Percentiles rank a stretch among this genome's conserved stretches.
Evolutionary conservation across 2,888 invertebrate species (phyloP).

Genomic region (Drosophila falleni): DNA sequence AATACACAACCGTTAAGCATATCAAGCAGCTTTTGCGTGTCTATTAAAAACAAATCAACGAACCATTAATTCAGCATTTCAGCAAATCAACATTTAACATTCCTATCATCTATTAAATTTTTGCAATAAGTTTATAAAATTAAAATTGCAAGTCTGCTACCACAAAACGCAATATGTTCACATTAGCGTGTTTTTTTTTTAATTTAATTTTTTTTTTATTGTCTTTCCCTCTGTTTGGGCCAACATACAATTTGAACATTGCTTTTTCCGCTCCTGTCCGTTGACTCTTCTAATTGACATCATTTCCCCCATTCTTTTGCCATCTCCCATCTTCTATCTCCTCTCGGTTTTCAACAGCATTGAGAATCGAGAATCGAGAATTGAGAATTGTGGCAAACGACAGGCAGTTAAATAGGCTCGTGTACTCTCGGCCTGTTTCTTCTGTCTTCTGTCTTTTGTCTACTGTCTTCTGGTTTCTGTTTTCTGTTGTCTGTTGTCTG

Average conservation of each 20-base stretch:
- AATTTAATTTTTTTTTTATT: slow-evolving; percentile 8
- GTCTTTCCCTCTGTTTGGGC: not conserved
- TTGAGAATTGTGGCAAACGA: not conserved
- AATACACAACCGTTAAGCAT: not conserved
- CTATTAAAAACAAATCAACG: slow-evolving; percentile 5
- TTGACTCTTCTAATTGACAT: slow-evolving; percentile 42
- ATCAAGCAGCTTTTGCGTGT: slow-evolving; percentile 8
- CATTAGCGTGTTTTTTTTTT: slow-evolving; percentile 28
- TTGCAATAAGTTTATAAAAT: slow-evolving; percentile 30
- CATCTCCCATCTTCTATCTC: not conserved
- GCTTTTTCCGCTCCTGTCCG: slow-evolving; percentile 35
- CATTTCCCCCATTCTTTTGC: slow-evolving; percentile 36
- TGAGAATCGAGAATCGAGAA: not conserved
- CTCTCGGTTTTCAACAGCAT: slow-evolving; percentile 37
- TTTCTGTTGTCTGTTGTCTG: not conserved
- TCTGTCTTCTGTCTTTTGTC: too few relatives aligned
- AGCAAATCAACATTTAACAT: slow-evolving; percentile 25
- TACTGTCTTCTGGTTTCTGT: not conserved
- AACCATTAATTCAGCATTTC: slow-evolving; percentile 16
- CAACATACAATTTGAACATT: slow-evolving; percentile 1
- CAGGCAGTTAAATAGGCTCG: not conserved
- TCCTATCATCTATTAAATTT: slow-evolving; percentile 24
- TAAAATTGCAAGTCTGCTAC: slow-evolving; percentile 29
- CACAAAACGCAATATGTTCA: slow-evolving; percentile 30
- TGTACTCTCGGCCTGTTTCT: slow-evolving; percentile 13